These are phyloP conservation scores for Chascanopsetta lugubris DNA, from an alignment of 2,113 vertebrate genomes.

Conservation along the genomic window DNA sequence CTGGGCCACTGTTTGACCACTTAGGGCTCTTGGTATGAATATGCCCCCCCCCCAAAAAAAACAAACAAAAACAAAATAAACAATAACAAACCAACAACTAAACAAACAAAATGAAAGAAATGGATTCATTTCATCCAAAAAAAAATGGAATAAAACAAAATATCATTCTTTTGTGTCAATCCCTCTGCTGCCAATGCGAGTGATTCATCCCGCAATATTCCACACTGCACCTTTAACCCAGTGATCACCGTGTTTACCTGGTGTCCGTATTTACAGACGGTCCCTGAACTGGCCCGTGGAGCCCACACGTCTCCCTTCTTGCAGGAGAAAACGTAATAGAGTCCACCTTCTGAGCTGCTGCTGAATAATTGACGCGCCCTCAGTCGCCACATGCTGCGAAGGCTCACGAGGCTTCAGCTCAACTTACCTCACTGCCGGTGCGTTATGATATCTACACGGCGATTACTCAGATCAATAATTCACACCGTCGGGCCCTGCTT, in stretches of 20 bases:
- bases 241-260: not conserved
- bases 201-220: too few species aligned
- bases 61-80: too few species aligned
- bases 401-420: conserved; percentile 79
- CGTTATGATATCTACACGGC: conserved; percentile 81
- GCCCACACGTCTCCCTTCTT: conserved; percentile 33
- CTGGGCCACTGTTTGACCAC: too few species aligned
- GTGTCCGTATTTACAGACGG: not conserved
- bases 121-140: too few species aligned
- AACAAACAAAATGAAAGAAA: too few species aligned
- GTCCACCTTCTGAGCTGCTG: conserved; percentile 73
- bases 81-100: too few species aligned
- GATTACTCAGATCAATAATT: conserved; percentile 79
- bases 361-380: conserved; percentile 86
- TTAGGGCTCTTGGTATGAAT: too few species aligned
- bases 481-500: conserved; percentile 50
- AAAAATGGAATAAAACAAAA: too few species aligned
- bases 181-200: too few species aligned
- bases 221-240: not conserved
- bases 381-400: conserved; percentile 83
- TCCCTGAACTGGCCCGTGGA: not conserved
- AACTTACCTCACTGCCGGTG: conserved; percentile 76
- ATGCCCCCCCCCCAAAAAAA: too few species aligned
- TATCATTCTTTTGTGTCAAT: too few species aligned
- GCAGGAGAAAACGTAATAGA: conserved; percentile 71